Conservation (phyloP, 1,140 invertebrate species). For the Atta cephalotes region DNA sequence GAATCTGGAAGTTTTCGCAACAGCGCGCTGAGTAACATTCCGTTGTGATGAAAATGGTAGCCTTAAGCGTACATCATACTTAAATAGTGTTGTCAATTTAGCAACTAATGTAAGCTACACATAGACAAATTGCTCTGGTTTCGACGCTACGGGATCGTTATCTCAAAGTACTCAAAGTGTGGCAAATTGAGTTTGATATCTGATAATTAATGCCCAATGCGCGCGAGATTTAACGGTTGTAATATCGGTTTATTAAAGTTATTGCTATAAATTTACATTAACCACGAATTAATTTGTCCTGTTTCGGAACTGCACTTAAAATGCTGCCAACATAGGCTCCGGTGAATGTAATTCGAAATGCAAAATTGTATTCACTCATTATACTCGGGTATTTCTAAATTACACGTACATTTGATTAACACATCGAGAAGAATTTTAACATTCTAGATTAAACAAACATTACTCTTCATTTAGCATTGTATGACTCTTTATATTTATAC, state of each 20-base stretch:
- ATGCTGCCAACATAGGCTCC: not conserved
- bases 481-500: too few relatives aligned
- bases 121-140: constrained; percentile 49
- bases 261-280: constrained; percentile 49
- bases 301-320: constrained; percentile 41
- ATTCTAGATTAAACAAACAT: not conserved
- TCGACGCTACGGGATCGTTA: constrained; percentile 45
- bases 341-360: not conserved
- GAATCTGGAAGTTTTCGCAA: constrained; percentile 29
- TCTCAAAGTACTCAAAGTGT: constrained; percentile 45
- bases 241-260: constrained; percentile 55
- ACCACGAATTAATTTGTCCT: constrained; percentile 39
- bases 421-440: not conserved
- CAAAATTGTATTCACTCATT: not conserved
- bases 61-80: constrained; percentile 3
- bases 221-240: constrained; percentile 50
- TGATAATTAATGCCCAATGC: constrained; percentile 59
- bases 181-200: constrained; percentile 39
- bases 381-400: not conserved
- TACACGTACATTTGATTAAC: not conserved
- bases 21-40: not conserved
- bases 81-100: constrained; percentile 59
- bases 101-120: constrained; percentile 17
- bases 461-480: not conserved
- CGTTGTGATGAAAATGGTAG: constrained; percentile 11